Percentiles rank a stretch among this genome's conserved stretches.
Conservation (phyloP, 2,888 invertebrate species). For the Perithous albicinctus region DNA sequence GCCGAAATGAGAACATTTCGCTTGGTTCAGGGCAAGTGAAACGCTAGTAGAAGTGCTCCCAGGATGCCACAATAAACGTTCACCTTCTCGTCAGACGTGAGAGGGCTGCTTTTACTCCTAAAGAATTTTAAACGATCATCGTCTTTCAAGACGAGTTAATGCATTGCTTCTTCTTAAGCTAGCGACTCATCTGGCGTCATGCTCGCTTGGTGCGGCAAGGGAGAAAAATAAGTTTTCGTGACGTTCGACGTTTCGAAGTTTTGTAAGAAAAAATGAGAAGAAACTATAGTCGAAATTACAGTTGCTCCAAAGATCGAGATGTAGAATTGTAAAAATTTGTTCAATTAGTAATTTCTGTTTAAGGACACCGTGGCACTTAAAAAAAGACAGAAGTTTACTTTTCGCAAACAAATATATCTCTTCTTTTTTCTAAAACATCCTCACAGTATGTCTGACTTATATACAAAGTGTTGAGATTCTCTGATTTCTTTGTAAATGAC, state of each 20-base stretch:
- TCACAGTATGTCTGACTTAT: too few relatives aligned
- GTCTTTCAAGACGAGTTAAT: slow-evolving; percentile 61
- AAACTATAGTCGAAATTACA: too few relatives aligned
- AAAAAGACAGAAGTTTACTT: too few relatives aligned
- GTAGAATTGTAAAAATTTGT: neutral
- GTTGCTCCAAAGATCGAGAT: too few relatives aligned
- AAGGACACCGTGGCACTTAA: too few relatives aligned
- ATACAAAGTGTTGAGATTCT: too few relatives aligned
- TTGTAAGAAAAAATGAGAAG: neutral
- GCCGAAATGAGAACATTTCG: slow-evolving; percentile 60
- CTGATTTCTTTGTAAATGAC: too few relatives aligned
- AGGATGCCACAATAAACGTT: slow-evolving; percentile 56
- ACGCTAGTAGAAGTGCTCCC: slow-evolving; percentile 55
- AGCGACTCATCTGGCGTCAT: slow-evolving; percentile 7
- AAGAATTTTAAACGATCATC: slow-evolving; percentile 50
- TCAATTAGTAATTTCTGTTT: too few relatives aligned
- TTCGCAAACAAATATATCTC: too few relatives aligned
- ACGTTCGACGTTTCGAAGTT: too few relatives aligned
- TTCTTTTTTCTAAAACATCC: too few relatives aligned
- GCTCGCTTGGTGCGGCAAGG: neutral
- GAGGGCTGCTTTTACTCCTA: slow-evolving; percentile 62
- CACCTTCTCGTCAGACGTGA: slow-evolving; percentile 11
- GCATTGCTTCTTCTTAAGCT: slow-evolving; percentile 63
- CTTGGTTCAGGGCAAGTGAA: slow-evolving; percentile 51
- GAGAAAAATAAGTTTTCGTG: neutral